phyloP scores from a whole-genome alignment of 1,140 invertebrate species.

The Drosophila pallidifrons region DNA sequence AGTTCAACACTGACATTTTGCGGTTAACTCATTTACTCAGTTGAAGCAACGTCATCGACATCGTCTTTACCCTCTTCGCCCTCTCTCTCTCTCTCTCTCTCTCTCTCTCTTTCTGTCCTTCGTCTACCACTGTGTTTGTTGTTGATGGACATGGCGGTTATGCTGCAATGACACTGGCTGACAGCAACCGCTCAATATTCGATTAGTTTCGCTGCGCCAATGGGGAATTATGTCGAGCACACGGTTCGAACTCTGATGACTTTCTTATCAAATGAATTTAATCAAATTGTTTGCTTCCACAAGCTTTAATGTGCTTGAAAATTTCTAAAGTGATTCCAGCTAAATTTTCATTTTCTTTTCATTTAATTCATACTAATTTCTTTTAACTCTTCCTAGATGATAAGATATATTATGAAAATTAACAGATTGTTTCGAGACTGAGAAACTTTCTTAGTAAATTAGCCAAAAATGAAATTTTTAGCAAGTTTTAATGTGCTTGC shows the following conservation, averaged over 20 bases:
- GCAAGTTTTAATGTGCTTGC: no score
- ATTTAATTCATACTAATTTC: no score
- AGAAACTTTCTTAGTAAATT: no score
- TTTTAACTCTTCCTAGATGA: no score
- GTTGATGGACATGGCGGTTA: conserved; percentile 42
- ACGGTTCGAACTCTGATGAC: not conserved
- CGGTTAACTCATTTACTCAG: conserved; percentile 76
- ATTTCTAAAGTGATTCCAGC: not conserved
- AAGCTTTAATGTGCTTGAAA: conserved; percentile 14
- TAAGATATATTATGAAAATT: no score
- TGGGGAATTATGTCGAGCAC: not conserved
- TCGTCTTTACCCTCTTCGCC: conserved; percentile 39
- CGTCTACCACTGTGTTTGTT: not conserved
- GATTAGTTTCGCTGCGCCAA: conserved; percentile 9
- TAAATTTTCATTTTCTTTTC: no score
- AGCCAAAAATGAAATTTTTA: no score
- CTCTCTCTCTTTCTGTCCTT: no score
- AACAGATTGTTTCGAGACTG: no score
- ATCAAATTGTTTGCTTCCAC: no score
- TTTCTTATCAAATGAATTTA: not conserved
- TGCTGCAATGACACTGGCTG: conserved; percentile 40
- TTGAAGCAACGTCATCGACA: conserved; percentile 39
- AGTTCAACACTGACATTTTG: conserved; percentile 71
- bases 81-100: not conserved
- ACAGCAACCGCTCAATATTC: conserved; percentile 27